These are phyloP conservation scores for Diceros bicornis DNA, from an alignment of 2,797 vertebrate genomes.

Conservation along the genomic window DNA sequence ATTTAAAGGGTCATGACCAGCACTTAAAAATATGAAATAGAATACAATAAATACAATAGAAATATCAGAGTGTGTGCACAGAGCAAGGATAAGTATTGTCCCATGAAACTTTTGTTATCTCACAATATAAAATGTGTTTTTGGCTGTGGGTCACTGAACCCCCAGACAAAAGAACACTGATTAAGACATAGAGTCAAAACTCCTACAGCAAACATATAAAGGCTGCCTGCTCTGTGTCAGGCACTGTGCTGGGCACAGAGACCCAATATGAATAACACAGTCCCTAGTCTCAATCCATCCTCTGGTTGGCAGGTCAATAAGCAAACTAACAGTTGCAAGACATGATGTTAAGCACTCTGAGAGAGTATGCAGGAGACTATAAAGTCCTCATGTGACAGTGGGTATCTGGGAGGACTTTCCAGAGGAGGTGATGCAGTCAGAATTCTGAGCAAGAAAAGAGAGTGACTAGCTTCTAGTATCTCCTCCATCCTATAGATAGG, in stretches of 20 bases:
- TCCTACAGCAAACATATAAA: not conserved
- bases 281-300: not conserved
- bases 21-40: not conserved
- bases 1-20: not conserved
- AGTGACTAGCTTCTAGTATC: not conserved
- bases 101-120: not conserved
- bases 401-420: not conserved
- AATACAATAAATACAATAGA: not conserved
- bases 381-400: not conserved
- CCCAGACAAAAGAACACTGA: constrained; percentile 25
- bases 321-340: constrained; percentile 6
- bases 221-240: not conserved
- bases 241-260: not conserved
- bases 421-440: not conserved
- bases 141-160: not conserved
- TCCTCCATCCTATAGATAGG: not conserved
- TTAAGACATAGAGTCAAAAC: not conserved
- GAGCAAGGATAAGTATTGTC: not conserved
- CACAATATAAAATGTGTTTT: constrained; percentile 11
- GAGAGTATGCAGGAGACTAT: not conserved
- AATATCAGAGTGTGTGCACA: not conserved
- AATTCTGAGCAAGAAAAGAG: constrained; percentile 24
- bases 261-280: not conserved
- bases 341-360: not conserved
- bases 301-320: constrained; percentile 15